A percentile compares a stretch with the other conserved stretches of the same genome.
Evolutionary conservation across 2,888 invertebrate genomes (phyloP).

Genomic region (Diarsia rubi): DNA sequence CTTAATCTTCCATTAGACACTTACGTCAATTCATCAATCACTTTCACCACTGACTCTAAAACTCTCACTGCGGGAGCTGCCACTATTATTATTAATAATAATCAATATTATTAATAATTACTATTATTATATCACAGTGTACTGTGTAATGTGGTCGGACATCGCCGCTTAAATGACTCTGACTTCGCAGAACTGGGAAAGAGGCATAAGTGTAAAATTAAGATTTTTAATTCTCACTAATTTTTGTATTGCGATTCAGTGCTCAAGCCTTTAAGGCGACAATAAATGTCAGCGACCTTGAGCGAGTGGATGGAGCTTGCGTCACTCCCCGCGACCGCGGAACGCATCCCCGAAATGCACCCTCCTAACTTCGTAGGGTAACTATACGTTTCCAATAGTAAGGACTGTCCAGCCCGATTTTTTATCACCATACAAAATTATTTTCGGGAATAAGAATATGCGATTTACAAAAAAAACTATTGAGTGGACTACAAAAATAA

Average conservation of each 20-base stretch:
- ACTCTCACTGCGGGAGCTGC: constrained; percentile 47
- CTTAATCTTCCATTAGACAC: neutral
- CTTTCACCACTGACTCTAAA: constrained; percentile 33
- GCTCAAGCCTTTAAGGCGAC: neutral
- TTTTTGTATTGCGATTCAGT: neutral
- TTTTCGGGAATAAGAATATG: too few species aligned
- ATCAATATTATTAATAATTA: constrained; percentile 50
- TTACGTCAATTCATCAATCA: constrained; percentile 35
- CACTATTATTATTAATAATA: constrained; percentile 53
- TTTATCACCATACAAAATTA: too few species aligned
- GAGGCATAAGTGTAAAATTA: constrained; percentile 35
- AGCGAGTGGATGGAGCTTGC: too few species aligned
- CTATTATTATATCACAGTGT: constrained; percentile 48
- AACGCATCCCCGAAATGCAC: too few species aligned
- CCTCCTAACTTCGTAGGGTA: too few species aligned
- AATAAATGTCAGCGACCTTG: too few species aligned
- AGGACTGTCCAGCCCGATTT: too few species aligned
- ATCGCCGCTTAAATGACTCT: constrained; percentile 49
- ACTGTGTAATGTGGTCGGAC: constrained; percentile 42
- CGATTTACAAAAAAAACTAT: too few species aligned
- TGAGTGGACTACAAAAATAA: too few species aligned
- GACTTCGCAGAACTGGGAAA: neutral
- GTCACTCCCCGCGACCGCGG: too few species aligned
- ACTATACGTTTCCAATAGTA: too few species aligned
- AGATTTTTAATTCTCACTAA: neutral